These are phyloP conservation scores for Acipenser ruthenus DNA, from an alignment of 2,797 vertebrate genomes.

Conservation along the genomic window DNA sequence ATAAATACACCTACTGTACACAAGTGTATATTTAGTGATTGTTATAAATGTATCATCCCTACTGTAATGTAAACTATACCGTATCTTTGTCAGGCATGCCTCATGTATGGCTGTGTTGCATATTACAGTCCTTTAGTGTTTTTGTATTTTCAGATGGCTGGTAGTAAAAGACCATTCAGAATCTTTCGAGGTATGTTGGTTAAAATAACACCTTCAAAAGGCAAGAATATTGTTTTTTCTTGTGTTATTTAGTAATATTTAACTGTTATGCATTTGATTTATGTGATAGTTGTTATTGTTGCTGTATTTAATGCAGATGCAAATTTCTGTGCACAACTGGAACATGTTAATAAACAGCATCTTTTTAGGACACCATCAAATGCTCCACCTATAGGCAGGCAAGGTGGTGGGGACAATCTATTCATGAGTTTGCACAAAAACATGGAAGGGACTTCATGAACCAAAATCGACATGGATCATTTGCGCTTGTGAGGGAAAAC, in stretches of 20 bases:
- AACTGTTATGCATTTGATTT: too few species aligned
- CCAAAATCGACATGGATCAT: constrained; percentile 34
- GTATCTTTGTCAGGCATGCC: constrained; percentile 17
- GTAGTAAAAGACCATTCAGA: constrained; percentile 43
- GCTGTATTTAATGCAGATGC: not conserved
- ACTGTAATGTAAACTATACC: too few species aligned
- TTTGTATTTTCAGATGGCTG: constrained; percentile 34
- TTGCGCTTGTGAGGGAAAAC: constrained; percentile 35
- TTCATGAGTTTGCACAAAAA: constrained; percentile 29
- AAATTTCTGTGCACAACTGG: too few species aligned
- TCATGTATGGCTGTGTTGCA: constrained; percentile 25
- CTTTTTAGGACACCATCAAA: constrained; percentile 32
- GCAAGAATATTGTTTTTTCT: too few species aligned
- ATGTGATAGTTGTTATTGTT: not conserved
- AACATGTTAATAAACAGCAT: too few species aligned
- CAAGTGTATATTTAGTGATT: too few species aligned
- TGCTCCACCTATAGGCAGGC: constrained; percentile 38
- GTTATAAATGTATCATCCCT: too few species aligned
- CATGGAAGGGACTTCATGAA: constrained; percentile 26
- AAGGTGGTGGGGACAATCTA: constrained; percentile 36
- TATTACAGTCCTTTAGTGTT: constrained; percentile 12
- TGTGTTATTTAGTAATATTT: too few species aligned
- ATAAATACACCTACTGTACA: too few species aligned
- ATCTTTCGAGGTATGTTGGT: constrained; percentile 40
- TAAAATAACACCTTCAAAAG: not conserved